Conservation (phyloP, 1,140 invertebrate species). For the Drosophila grimshawi region DNA sequence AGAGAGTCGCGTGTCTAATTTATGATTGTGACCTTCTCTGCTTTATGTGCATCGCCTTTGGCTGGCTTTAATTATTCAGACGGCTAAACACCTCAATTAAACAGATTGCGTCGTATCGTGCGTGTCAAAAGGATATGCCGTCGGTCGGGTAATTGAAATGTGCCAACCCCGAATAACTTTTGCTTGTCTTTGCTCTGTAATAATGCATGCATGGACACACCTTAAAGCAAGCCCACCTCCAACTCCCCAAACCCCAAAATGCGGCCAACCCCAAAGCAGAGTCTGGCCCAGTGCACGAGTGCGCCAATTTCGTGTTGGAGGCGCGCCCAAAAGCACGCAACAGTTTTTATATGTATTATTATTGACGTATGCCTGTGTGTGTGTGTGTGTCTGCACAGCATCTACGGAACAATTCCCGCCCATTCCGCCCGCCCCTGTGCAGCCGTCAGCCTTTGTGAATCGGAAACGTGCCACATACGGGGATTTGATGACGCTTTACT, state of each 20-base stretch:
- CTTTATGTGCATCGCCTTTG: constrained; percentile 24
- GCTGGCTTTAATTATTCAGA: constrained; percentile 68
- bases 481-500: constrained; percentile 27
- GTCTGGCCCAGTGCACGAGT: constrained; percentile 67
- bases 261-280: constrained; percentile 1
- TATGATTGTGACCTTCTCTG: constrained; percentile 73
- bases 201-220: constrained; percentile 54
- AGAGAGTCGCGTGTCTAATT: constrained; percentile 67
- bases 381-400: constrained; percentile 43
- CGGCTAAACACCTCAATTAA: constrained; percentile 79
- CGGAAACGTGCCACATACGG: constrained; percentile 36
- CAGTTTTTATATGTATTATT: constrained; percentile 55
- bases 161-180: constrained; percentile 30
- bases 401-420: constrained; percentile 40
- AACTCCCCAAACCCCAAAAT: background rate
- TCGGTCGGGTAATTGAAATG: constrained; percentile 37
- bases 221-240: constrained; percentile 29
- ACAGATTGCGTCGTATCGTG: constrained; percentile 64
- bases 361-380: background rate
- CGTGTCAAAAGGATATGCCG: constrained; percentile 58
- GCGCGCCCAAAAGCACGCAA: constrained; percentile 69
- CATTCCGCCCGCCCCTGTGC: background rate
- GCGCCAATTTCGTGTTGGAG: constrained; percentile 60
- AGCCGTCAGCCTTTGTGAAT: constrained; percentile 21
- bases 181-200: constrained; percentile 18